Percentiles rank a stretch among this genome's conserved stretches.
Evolutionary conservation across 1,140 invertebrate species (phyloP).

Genomic region (Leguminivora glycinivorella): DNA sequence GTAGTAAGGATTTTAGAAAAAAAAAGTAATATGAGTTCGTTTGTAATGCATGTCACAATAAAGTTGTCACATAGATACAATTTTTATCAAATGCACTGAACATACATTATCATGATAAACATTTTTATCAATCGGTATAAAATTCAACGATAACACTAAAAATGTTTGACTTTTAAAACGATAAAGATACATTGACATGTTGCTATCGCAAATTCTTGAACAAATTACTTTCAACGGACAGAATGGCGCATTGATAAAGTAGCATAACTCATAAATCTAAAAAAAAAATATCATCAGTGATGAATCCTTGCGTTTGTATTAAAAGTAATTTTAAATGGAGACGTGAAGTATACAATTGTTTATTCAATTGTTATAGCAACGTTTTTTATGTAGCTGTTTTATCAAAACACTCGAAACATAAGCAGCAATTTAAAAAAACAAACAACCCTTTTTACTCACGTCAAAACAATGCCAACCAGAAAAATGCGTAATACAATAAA

Average conservation of each 20-base stretch:
- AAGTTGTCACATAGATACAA: not conserved
- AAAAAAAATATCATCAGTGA: not conserved
- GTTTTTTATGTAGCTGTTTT: not conserved
- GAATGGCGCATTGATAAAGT: not conserved
- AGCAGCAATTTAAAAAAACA: constrained; percentile 4
- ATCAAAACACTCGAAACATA: not conserved
- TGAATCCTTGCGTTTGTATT: not conserved
- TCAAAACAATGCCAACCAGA: constrained; percentile 14
- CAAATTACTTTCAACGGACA: not conserved
- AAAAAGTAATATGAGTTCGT: not conserved
- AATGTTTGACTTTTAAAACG: not conserved
- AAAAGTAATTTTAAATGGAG: too few relatives aligned
- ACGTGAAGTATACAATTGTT: too few relatives aligned
- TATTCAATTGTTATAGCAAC: too few relatives aligned
- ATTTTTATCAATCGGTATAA: not conserved
- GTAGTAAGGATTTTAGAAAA: too few relatives aligned
- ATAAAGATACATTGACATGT: constrained; percentile 24
- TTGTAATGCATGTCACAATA: not conserved
- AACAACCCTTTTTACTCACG: not conserved
- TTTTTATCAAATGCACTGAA: not conserved
- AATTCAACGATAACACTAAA: not conserved
- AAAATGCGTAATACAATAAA: constrained; percentile 19
- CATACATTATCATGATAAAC: constrained; percentile 3
- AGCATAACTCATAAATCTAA: not conserved
- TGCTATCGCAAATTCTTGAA: constrained; percentile 12